Conservation (phyloP, 2,113 vertebrate species). For the Melanocharis versteri region DNA sequence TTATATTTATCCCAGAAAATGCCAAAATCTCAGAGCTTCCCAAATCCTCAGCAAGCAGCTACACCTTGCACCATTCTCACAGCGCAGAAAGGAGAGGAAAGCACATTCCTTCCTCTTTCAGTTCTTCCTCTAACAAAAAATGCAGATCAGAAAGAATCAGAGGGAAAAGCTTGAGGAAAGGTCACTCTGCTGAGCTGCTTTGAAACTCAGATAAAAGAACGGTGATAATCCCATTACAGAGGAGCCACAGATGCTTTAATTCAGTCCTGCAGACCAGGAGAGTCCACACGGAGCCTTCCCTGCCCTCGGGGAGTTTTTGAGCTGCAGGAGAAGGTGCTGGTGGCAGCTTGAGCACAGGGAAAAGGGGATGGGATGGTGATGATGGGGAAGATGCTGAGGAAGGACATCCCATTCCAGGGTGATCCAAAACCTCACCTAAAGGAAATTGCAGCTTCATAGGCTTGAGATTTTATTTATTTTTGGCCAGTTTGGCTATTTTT, state of each 20-base stretch:
- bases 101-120: background rate
- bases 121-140: background rate
- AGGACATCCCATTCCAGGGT: background rate
- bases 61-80: background rate
- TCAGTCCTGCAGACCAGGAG: background rate
- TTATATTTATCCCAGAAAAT: background rate
- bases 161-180: slow-evolving; percentile 8
- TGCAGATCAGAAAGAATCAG: background rate
- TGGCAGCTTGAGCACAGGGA: background rate
- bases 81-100: background rate
- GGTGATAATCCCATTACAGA: background rate
- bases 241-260: background rate
- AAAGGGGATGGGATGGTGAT: background rate
- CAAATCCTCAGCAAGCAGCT: background rate
- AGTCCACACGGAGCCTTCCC: background rate
- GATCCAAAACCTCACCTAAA: background rate
- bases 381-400: background rate
- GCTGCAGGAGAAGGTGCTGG: background rate
- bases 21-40: background rate
- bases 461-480: background rate
- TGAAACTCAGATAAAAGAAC: background rate
- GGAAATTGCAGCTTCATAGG: background rate
- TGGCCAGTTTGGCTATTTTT: no score
- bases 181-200: slow-evolving; percentile 1
- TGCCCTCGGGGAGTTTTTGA: background rate